Evolutionary conservation across 2,888 invertebrate genomes (phyloP).

Genomic region (Cyaniris semiargus): DNA sequence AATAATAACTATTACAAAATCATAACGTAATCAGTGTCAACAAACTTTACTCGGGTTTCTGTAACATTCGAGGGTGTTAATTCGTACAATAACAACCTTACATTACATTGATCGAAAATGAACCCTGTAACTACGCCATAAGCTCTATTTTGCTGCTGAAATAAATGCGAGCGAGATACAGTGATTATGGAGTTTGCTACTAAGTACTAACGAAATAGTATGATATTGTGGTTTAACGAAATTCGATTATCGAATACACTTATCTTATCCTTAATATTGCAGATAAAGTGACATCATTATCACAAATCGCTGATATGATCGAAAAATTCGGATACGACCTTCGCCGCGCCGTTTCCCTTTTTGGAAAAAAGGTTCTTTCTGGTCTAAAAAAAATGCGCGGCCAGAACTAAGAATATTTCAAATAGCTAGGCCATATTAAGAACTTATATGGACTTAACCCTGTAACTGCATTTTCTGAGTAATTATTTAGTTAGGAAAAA

Average conservation of each 20-base stretch:
- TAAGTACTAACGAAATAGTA: not conserved
- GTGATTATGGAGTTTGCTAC: not conserved
- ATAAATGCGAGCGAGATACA: not conserved
- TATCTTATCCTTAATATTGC: not conserved
- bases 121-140: not conserved
- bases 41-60: slow-evolving; percentile 23
- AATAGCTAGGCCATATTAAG: too few species aligned
- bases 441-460: too few species aligned
- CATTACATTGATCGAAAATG: not conserved
- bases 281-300: not conserved
- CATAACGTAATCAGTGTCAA: slow-evolving; percentile 18
- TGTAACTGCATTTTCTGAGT: too few species aligned
- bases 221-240: not conserved
- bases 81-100: not conserved
- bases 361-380: too few species aligned
- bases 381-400: too few species aligned
- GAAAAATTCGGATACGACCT: not conserved
- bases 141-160: not conserved
- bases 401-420: too few species aligned
- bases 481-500: too few species aligned
- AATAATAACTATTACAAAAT: slow-evolving; percentile 22
- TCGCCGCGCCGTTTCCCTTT: too few species aligned
- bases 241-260: not conserved
- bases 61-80: slow-evolving; percentile 26
- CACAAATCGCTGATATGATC: not conserved